These are phyloP conservation scores for Setipinna tenuifilis DNA, from an alignment of 2,797 vertebrate genomes.

Conservation along the genomic window DNA sequence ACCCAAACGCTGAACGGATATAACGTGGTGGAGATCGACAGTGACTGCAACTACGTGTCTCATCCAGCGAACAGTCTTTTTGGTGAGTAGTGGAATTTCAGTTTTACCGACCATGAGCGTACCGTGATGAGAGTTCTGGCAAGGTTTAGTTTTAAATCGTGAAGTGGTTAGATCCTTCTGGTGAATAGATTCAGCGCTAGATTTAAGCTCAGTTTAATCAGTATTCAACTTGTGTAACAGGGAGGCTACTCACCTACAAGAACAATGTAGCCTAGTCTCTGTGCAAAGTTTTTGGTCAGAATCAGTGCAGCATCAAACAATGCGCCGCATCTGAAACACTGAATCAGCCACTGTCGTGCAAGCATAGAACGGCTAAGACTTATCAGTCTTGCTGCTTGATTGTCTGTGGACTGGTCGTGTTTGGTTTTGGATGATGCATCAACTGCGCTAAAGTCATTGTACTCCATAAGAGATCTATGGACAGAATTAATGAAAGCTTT, in stretches of 20 bases:
- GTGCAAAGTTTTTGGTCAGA: constrained; percentile 29
- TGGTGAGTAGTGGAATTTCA: constrained; percentile 55
- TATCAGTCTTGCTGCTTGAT: neutral
- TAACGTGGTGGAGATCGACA: constrained; percentile 40
- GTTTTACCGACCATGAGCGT: neutral
- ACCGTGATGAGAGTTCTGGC: constrained; percentile 20
- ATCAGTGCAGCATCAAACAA: constrained; percentile 3
- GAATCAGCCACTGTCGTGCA: neutral
- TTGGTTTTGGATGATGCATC: neutral
- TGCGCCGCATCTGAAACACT: constrained; percentile 14
- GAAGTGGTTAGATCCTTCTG: constrained; percentile 10
- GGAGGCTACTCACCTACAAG: neutral
- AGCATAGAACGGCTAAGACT: neutral
- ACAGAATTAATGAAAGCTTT: neutral
- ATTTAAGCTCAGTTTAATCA: neutral
- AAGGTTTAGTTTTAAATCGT: constrained; percentile 31
- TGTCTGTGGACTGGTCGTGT: neutral
- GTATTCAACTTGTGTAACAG: neutral
- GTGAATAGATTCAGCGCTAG: neutral
- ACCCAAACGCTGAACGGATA: constrained; percentile 46
- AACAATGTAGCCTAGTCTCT: neutral
- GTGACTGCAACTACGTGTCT: constrained; percentile 38
- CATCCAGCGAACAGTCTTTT: constrained; percentile 37
- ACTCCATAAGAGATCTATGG: neutral
- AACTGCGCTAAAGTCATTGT: constrained; percentile 7